These are phyloP conservation scores for Mercenaria mercenaria DNA, from an alignment of 1,140 invertebrate genomes.

Conservation along the genomic window DNA sequence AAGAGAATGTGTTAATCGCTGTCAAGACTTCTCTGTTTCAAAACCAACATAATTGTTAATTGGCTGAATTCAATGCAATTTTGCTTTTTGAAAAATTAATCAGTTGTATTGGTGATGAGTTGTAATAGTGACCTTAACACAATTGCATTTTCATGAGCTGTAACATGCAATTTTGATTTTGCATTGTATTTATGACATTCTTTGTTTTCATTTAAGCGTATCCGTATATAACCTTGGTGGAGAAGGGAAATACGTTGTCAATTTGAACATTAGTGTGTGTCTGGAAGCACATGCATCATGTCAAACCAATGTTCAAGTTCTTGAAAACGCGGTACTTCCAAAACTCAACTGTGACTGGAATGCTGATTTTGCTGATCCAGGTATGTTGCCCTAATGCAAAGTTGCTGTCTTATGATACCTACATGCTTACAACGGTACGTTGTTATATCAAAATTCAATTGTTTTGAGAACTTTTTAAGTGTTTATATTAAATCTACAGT, in stretches of 20 bases:
- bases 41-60: too few relatives aligned
- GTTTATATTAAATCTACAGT: neutral
- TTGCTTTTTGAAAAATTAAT: too few relatives aligned
- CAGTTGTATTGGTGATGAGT: too few relatives aligned
- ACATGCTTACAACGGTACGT: neutral
- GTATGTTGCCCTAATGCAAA: too few relatives aligned
- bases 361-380: conserved; percentile 8
- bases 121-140: too few relatives aligned
- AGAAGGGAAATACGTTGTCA: conserved; percentile 60
- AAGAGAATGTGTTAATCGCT: too few relatives aligned
- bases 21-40: too few relatives aligned
- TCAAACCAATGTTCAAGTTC: conserved; percentile 26
- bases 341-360: conserved; percentile 60
- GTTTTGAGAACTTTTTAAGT: neutral
- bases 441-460: neutral
- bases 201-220: neutral
- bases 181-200: too few relatives aligned
- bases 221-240: conserved; percentile 26
- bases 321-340: conserved; percentile 44
- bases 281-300: conserved; percentile 45
- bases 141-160: too few relatives aligned
- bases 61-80: too few relatives aligned
- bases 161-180: too few relatives aligned
- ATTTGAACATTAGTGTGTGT: conserved; percentile 57
- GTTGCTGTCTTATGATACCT: too few relatives aligned